These are phyloP conservation scores for Hofmannophila pseudospretella DNA, from an alignment of 2,888 invertebrate species.

Conservation along the genomic window DNA sequence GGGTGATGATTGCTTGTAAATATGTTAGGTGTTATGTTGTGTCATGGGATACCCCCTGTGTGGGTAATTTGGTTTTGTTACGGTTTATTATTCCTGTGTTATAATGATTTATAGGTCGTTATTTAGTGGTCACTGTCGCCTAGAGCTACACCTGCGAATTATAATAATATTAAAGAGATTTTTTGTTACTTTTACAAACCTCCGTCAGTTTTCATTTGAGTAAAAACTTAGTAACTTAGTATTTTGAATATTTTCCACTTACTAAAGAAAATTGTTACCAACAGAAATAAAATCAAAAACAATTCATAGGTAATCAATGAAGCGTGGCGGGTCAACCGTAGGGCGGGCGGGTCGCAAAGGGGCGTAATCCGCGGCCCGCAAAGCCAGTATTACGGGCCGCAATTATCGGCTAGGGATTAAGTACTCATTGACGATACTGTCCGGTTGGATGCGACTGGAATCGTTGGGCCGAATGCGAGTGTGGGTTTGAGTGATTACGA, in stretches of 20 bases:
- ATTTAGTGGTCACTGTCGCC: too few species aligned
- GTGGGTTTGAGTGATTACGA: conserved; percentile 6
- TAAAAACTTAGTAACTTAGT: too few species aligned
- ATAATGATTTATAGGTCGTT: too few species aligned
- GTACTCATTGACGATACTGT: conserved; percentile 21
- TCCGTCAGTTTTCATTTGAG: too few species aligned
- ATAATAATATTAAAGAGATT: too few species aligned
- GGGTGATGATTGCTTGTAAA: conserved; percentile 45
- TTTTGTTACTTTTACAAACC: too few species aligned
- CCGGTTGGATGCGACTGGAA: conserved; percentile 18
- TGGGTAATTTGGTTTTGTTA: neutral
- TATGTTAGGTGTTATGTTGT: conserved; percentile 43
- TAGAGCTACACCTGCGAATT: too few species aligned
- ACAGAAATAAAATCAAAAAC: neutral
- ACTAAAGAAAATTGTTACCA: too few species aligned
- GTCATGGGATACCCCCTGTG: conserved; percentile 4
- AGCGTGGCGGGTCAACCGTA: conserved; percentile 1
- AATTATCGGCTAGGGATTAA: conserved; percentile 52
- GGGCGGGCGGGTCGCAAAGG: conserved; percentile 10
- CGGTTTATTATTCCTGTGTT: neutral
- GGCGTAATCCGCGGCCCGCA: conserved; percentile 45
- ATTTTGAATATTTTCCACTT: too few species aligned
- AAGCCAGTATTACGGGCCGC: conserved; percentile 46
- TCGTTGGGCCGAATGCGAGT: conserved; percentile 20
- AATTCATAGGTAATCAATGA: conserved; percentile 3